Conservation (phyloP, 1,140 invertebrate species). For the Pentalonia nigronervosa region DNA sequence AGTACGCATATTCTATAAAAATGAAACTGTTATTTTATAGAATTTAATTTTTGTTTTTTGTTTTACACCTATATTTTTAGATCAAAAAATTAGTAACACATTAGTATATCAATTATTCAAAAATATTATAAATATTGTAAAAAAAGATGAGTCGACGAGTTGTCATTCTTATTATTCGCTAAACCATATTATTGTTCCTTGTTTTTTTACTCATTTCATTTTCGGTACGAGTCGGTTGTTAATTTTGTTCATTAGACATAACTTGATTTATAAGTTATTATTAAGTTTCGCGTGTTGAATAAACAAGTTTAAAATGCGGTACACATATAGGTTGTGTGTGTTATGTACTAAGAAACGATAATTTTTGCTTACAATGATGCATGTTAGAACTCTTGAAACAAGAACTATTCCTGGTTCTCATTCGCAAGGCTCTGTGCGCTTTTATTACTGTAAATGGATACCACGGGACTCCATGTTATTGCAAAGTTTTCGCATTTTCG, state of each 20-base stretch:
- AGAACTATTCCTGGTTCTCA: constrained; percentile 7
- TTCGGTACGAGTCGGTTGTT: neutral
- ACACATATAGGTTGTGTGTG: neutral
- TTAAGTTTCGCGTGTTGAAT: neutral
- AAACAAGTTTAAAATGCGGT: neutral
- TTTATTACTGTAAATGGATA: constrained; percentile 36
- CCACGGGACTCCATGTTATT: constrained; percentile 13
- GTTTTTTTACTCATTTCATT: neutral
- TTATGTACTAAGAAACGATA: neutral
- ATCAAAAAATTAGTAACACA: neutral
- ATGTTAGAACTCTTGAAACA: constrained; percentile 18
- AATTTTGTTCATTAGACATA: constrained; percentile 14
- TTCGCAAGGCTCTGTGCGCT: neutral
- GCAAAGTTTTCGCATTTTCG: constrained; percentile 34
- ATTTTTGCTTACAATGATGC: constrained; percentile 28
- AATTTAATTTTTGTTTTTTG: no score
- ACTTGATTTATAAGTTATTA: constrained; percentile 13
- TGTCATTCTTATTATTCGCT: neutral
- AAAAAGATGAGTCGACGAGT: neutral
- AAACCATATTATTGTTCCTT: neutral
- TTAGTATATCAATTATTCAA: neutral
- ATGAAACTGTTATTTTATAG: no score
- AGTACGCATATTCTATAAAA: no score
- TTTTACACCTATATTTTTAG: neutral
- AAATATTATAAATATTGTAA: neutral